Evolutionary conservation across 2,797 vertebrate species (phyloP), one percentile per base, ranked within the genome.

Genomic region (Muscicapa striata): DNA sequence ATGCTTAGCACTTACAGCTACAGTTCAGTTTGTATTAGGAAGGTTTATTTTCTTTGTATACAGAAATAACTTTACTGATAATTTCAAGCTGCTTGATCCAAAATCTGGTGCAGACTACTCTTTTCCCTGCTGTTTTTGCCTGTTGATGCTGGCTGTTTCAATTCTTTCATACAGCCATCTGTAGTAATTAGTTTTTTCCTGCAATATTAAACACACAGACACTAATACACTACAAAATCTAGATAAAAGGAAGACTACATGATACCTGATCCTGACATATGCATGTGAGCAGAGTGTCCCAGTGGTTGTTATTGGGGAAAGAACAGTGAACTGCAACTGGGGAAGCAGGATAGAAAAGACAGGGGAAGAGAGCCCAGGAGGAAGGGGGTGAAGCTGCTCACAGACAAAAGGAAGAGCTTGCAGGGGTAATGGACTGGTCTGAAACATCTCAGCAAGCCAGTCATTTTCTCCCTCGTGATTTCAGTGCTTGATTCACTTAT

Each of bases 221-320:
- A 45, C 24, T 32, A 38, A 32, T 63, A 3, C 18, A 32, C 48
- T 49, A 74, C 30, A 68, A 27, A 52, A 22, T 59, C 29, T 41
- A 54, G 26, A 9, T n/a, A 57, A 67, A 63, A 74, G 32, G 30
- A 85, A n/a, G 10, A 22, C 6, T 49, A 15, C 30, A 23, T 11
- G 19, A 23, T 26, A 48, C 13, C 30, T 83, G 57, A 68, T 12
- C 46, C 22, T 58, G 11, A 70, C 21, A 63, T 15, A 36, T 5
- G 41, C 0, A 10, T 1, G 0, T 0, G 4, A 20, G 36, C 24
- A 48, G 49, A 54, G 30, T 24, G 23, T 49, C 15, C 3, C 68
- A 51, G 12, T 38, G n/a, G 27, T 13, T 70, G 20, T 32, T 67
- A 29, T 58, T 40, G 41, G 13, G 19, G 24, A 51, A 34, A 85